These are phyloP conservation scores for Himalopsyche phryganea DNA, from an alignment of 1,140 invertebrate species.

Conservation along the genomic window DNA sequence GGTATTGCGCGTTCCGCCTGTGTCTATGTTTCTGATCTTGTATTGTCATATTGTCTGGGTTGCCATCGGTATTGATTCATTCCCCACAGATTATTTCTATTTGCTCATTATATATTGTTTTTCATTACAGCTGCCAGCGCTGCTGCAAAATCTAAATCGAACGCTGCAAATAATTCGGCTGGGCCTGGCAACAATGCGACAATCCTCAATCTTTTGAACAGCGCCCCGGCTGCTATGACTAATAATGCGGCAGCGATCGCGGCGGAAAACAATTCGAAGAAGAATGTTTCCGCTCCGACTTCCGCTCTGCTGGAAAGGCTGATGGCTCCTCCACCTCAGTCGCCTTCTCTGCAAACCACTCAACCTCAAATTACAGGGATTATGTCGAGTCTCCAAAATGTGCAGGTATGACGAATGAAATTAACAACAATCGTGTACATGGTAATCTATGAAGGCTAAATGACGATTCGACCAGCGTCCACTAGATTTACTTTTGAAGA, in stretches of 20 bases:
- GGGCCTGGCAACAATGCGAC: constrained; percentile 61
- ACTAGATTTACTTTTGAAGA: no score
- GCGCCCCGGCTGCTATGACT: constrained; percentile 64
- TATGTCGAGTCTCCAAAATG: constrained; percentile 74
- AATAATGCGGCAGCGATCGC: constrained; percentile 49
- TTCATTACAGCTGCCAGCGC: constrained; percentile 43
- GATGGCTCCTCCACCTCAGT: constrained; percentile 40
- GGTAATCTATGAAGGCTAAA: no score
- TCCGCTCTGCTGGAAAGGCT: constrained; percentile 47
- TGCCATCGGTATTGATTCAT: no score
- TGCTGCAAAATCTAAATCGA: constrained; percentile 45
- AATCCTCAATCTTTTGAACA: constrained; percentile 70
- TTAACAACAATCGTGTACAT: no score
- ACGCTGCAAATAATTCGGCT: constrained; percentile 29
- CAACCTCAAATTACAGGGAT: constrained; percentile 67
- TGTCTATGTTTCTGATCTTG: no score
- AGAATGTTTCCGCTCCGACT: constrained; percentile 43
- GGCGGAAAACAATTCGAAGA: constrained; percentile 36
- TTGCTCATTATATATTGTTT: no score
- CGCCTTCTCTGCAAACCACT: constrained; percentile 54
- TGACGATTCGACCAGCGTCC: no score
- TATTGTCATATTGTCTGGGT: no score
- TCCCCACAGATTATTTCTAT: no score
- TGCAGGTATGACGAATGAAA: constrained; percentile 64
- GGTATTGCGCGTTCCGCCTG: no score